These are phyloP conservation scores for Ichneumon xanthorius DNA, from an alignment of 2,888 invertebrate genomes.

Conservation along the genomic window DNA sequence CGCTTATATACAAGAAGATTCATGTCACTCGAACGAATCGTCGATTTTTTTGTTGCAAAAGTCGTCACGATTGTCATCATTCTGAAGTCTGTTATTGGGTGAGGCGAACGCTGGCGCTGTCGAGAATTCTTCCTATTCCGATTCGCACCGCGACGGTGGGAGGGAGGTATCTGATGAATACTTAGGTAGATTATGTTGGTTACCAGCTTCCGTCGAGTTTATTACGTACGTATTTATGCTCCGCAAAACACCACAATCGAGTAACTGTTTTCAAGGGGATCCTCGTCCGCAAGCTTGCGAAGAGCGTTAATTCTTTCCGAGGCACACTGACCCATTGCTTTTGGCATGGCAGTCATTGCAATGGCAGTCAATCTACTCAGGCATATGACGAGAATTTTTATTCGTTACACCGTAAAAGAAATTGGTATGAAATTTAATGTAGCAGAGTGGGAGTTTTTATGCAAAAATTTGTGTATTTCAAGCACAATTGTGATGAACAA, in stretches of 20 bases:
- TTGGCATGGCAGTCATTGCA: not conserved
- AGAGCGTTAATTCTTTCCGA: conserved; percentile 6
- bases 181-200: conserved; percentile 52
- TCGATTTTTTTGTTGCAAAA: conserved; percentile 73
- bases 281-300: conserved; percentile 26
- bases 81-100: conserved; percentile 49
- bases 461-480: too few relatives aligned
- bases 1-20: conserved; percentile 81
- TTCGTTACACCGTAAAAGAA: not conserved
- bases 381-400: conserved; percentile 43
- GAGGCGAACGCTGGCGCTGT: conserved; percentile 22
- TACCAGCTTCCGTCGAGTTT: conserved; percentile 46
- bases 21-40: conserved; percentile 77
- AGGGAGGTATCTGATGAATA: conserved; percentile 45
- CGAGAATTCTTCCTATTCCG: conserved; percentile 43
- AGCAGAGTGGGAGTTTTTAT: too few relatives aligned
- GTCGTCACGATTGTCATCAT: conserved; percentile 83
- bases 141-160: conserved; percentile 4
- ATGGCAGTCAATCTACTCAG: conserved; percentile 53
- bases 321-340: not conserved
- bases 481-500: too few relatives aligned
- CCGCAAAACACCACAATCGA: conserved; percentile 41
- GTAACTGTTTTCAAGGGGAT: conserved; percentile 59
- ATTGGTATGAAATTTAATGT: too few relatives aligned
- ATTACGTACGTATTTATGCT: conserved; percentile 43